Evolutionary conservation across 2,888 invertebrate genomes (phyloP).

Genomic region (Sarcophaga carnaria): DNA sequence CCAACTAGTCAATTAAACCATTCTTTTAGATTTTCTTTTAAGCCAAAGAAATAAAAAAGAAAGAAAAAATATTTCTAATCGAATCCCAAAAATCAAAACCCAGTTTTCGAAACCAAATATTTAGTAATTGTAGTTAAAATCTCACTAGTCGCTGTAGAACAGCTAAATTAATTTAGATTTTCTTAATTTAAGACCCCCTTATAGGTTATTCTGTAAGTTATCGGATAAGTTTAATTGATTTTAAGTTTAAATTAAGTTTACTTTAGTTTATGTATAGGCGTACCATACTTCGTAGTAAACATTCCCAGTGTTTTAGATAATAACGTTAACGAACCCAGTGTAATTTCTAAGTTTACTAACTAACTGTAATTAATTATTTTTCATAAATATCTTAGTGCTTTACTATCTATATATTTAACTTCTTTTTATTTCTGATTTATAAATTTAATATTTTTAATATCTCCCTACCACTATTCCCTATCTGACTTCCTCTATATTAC

Average conservation of each 20-base stretch:
- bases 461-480: too few relatives aligned
- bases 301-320: constrained; percentile 35
- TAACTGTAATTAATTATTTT: background rate
- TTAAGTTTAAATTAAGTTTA: background rate
- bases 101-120: constrained; percentile 49
- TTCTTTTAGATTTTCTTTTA: background rate
- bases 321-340: constrained; percentile 20
- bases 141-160: constrained; percentile 66
- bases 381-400: background rate
- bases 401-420: background rate
- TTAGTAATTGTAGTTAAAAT: constrained; percentile 32
- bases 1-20: constrained; percentile 43
- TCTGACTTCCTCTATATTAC: too few relatives aligned
- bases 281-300: constrained; percentile 14
- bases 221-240: background rate
- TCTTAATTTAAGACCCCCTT: too few relatives aligned
- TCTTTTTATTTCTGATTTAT: background rate
- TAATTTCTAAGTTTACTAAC: constrained; percentile 22
- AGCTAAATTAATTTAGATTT: constrained; percentile 38
- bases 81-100: constrained; percentile 24
- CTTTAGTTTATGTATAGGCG: background rate
- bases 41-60: background rate
- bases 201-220: too few relatives aligned
- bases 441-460: too few relatives aligned
- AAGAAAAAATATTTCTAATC: background rate